Conservation (phyloP, 2,888 invertebrate genomes). For the Heliconius charithonia region DNA sequence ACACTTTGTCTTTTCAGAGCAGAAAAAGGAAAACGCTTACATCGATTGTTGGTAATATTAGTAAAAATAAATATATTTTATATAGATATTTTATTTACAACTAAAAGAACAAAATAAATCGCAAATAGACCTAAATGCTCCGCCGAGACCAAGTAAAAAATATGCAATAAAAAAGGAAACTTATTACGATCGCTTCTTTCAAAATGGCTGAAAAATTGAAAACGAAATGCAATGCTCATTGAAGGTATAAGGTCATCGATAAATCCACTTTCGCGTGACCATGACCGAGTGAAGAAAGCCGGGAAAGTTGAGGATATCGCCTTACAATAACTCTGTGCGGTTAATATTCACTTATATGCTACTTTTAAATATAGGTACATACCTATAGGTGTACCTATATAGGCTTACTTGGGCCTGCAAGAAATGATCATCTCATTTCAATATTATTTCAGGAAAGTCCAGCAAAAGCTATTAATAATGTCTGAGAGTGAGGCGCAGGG, state of each 20-base stretch:
- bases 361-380: conserved; percentile 28
- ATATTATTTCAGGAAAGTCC: neutral
- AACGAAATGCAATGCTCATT: conserved; percentile 23
- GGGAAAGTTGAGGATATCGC: conserved; percentile 42
- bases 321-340: conserved; percentile 37
- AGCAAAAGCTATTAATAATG: too few relatives aligned
- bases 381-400: neutral
- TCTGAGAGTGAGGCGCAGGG: too few relatives aligned
- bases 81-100: neutral
- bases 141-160: conserved; percentile 3
- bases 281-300: conserved; percentile 47
- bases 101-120: neutral
- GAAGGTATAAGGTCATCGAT: conserved; percentile 30
- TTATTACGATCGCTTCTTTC: conserved; percentile 22
- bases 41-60: neutral
- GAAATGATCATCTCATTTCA: neutral
- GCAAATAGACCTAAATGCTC: neutral
- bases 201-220: conserved; percentile 33
- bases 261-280: conserved; percentile 45
- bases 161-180: conserved; percentile 6
- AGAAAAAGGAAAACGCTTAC: neutral
- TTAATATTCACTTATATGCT: neutral
- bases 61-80: neutral
- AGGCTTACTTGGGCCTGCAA: too few relatives aligned
- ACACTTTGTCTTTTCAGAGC: neutral